Base-by-base conservation (phyloP, 1,140 invertebrate species). In the Uloborus diversus region DNA sequence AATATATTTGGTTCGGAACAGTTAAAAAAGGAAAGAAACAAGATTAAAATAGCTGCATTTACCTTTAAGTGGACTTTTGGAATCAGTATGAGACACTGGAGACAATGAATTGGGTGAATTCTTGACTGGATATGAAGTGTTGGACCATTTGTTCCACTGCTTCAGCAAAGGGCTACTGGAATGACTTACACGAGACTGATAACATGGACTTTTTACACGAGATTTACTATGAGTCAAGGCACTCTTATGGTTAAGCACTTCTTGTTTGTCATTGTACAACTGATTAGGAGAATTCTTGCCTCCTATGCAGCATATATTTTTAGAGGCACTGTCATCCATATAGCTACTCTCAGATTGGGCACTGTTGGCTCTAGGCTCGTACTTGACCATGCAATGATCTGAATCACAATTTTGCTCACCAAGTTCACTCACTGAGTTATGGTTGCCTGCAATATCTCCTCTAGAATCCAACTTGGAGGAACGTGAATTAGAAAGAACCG, bases 201-300 rank as follows among this genome's bases (percentile, higher is more conserved):
- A 69, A 32, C 73, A 78, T 23, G 49, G 65, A 27, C 13, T 69
- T 79, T 79, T 79, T 37, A 57, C 47, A 20, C 25, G 53, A 56
- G 61, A n/a, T 69, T 57, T 79, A 59, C 33, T 57, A 65, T 68
- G 76, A 61, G 51, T 79, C 76, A 79, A 79, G 76, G 76, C 76
- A 79, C 76, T 79, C 65, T 61, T 79, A 56, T 65, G 75, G 33
- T 79, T 79, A 59, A 79, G 76, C 76, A 79, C 53, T 69, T 79
- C 76, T 23, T 79, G 62, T 56, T 69, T 79, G 25, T 28, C 33
- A 37, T 57, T 42, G 23, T 32, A 30, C 9, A 11, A 37, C 4
- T 66, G 73, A 37, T 66, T 78, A n/a, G 76, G 76, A 14, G 76
- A 79, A 28, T 61, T 79, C 33, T 69, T 68, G 4, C 37, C 73